phyloP scores from a whole-genome alignment of 2,888 invertebrate genomes.

The Dexiosoma caninum region DNA sequence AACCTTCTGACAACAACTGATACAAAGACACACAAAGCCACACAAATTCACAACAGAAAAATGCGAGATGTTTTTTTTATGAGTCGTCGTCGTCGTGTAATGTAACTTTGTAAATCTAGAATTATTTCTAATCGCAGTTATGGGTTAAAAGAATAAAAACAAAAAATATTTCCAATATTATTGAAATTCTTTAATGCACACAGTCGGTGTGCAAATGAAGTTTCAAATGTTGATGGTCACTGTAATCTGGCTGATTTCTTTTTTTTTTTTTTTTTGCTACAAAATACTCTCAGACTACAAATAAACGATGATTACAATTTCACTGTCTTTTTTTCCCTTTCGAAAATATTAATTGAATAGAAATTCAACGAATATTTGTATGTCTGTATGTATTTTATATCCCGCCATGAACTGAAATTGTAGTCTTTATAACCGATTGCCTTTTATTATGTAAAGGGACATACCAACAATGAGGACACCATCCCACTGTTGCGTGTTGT shows the following conservation, averaged over 20 bases:
- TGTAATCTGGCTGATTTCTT: not conserved
- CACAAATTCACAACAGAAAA: no score
- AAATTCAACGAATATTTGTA: no score
- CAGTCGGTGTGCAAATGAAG: slow-evolving; percentile 39
- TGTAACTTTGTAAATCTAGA: no score
- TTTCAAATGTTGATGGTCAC: slow-evolving; percentile 11
- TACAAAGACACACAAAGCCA: no score
- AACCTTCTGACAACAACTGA: no score
- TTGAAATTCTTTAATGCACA: not conserved
- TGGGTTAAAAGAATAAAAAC: no score
- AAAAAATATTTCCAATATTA: not conserved
- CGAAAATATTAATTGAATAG: slow-evolving; percentile 19
- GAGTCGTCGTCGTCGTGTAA: no score
- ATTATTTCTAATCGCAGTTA: no score
- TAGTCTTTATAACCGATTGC: not conserved
- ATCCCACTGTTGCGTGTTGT: not conserved
- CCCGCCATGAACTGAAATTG: slow-evolving; percentile 60
- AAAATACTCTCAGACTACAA: slow-evolving; percentile 27
- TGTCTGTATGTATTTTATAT: slow-evolving; percentile 41
- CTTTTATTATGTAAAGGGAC: slow-evolving; percentile 27
- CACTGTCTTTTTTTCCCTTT: not conserved
- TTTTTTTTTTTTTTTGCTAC: not conserved
- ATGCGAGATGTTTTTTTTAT: no score
- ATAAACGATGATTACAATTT: slow-evolving; percentile 50
- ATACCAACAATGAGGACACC: slow-evolving; percentile 43